These are phyloP conservation scores for Nomada ruficornis DNA, from an alignment of 2,888 invertebrate genomes.

Conservation along the genomic window DNA sequence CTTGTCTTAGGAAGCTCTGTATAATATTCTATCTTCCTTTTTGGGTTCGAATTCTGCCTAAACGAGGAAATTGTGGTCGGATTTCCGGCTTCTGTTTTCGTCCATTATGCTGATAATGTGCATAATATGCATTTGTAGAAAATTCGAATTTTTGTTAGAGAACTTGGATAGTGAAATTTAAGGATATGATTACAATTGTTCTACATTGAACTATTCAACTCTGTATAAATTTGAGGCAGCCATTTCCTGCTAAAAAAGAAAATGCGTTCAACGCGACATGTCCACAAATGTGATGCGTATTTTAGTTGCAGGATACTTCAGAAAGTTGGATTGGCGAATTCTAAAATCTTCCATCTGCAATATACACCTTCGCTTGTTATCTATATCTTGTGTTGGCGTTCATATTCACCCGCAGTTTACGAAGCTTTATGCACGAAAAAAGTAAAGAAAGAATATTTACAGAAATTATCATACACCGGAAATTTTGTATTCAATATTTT, in stretches of 20 bases:
- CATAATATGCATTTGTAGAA: background rate
- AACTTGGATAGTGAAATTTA: background rate
- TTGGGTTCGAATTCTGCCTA: conserved; percentile 23
- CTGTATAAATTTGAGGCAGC: too few species aligned
- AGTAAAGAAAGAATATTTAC: conserved; percentile 39
- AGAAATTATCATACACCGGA: conserved; percentile 46
- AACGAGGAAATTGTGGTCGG: conserved; percentile 38
- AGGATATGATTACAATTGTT: background rate
- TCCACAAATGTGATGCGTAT: background rate
- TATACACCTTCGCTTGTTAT: background rate
- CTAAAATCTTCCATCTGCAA: background rate
- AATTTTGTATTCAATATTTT: conserved; percentile 18
- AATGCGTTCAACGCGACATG: too few species aligned
- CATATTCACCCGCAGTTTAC: conserved; percentile 21
- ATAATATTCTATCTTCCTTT: background rate
- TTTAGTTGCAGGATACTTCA: background rate
- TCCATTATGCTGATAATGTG: background rate
- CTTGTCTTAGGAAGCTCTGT: background rate
- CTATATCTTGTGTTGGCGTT: background rate
- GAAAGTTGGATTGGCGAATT: background rate
- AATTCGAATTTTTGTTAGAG: background rate
- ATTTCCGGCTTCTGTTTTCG: conserved; percentile 25
- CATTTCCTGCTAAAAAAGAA: too few species aligned
- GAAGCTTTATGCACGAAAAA: conserved; percentile 46
- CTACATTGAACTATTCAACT: too few species aligned